Conservation (phyloP, 2,113 vertebrate species). For the Copsychus sechellarum region DNA sequence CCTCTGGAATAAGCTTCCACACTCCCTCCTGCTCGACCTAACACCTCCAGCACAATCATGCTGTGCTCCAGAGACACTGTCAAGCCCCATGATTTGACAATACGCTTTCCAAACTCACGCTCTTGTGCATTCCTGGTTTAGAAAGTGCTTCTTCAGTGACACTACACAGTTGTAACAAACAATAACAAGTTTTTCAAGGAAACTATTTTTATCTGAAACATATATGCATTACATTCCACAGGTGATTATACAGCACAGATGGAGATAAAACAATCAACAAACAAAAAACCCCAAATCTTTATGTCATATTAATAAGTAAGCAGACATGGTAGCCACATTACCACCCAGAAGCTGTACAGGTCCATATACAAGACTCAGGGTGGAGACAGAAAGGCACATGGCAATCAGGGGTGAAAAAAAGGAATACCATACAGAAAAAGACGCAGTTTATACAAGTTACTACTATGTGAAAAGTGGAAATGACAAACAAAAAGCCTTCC, state of each 20-base stretch:
- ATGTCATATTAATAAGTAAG: not conserved
- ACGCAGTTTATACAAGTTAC: not conserved
- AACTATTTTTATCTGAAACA: not conserved
- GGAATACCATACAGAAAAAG: rapidly evolving
- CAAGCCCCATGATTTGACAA: rapidly evolving
- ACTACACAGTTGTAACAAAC: not conserved
- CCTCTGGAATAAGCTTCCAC: not conserved
- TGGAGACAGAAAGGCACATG: not conserved
- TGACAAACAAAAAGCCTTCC: not conserved
- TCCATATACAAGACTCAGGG: not conserved
- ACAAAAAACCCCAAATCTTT: not conserved
- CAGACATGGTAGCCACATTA: not conserved
- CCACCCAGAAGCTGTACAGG: not conserved
- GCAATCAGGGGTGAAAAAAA: rapidly evolving
- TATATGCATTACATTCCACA: not conserved
- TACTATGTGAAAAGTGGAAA: not conserved
- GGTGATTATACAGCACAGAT: not conserved
- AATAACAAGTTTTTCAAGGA: not conserved
- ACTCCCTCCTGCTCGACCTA: not conserved
- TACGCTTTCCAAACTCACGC: not conserved
- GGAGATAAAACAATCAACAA: not conserved
- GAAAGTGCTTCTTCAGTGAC: not conserved
- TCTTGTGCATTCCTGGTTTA: not conserved
- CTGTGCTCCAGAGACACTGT: not conserved
- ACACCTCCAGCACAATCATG: not conserved